Evolutionary conservation across 2,888 invertebrate genomes (phyloP).

Genomic region (Xylocampa areola): DNA sequence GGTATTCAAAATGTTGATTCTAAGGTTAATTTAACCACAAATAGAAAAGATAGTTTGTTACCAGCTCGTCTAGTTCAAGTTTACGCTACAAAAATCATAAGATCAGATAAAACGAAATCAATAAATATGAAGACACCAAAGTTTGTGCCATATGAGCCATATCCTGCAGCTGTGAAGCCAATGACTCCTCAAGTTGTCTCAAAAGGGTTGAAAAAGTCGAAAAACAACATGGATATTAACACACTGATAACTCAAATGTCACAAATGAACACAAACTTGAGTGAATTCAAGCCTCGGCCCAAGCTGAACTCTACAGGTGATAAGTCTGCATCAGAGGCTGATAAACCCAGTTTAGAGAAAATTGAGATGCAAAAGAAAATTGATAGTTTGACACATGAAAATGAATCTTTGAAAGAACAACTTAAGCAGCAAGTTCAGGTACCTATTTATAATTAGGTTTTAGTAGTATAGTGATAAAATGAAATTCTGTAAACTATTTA

Average conservation of each 20-base stretch:
- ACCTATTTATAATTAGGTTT: too few relatives aligned
- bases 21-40: constrained; percentile 49
- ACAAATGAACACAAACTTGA: constrained; percentile 91
- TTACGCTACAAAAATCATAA: constrained; percentile 91
- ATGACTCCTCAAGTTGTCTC: constrained; percentile 90
- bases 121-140: constrained; percentile 92
- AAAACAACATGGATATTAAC: constrained; percentile 91
- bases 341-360: constrained; percentile 79
- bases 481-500: too few relatives aligned
- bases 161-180: constrained; percentile 95
- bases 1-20: constrained; percentile 52
- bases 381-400: constrained; percentile 91
- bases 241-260: constrained; percentile 93
- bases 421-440: constrained; percentile 96
- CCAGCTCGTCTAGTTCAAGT: constrained; percentile 79
- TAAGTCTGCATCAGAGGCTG: constrained; percentile 65
- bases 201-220: constrained; percentile 80
- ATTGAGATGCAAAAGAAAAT: constrained; percentile 90
- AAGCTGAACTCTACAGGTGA: constrained; percentile 78
- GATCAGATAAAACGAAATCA: constrained; percentile 88
- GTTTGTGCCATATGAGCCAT: constrained; percentile 97
- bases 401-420: constrained; percentile 93
- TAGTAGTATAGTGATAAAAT: too few relatives aligned
- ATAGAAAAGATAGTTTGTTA: constrained; percentile 67
- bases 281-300: constrained; percentile 89